Conservation (phyloP, 2,797 vertebrate genomes). For the Enteromius anoplus region DNA sequence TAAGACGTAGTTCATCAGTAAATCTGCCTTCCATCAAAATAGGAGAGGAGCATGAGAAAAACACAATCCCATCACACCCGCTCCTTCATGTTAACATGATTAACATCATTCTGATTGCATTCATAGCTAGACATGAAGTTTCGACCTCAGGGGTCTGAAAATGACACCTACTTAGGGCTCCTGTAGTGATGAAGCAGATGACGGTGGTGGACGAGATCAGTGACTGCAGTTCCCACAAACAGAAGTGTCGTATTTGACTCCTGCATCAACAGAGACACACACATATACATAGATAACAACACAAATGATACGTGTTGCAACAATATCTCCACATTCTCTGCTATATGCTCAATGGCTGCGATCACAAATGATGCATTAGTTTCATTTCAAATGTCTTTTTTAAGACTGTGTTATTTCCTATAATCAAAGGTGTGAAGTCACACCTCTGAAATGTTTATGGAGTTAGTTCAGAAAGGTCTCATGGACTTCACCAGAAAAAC, state of each 20-base stretch:
- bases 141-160: constrained; percentile 18
- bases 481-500: constrained; percentile 35
- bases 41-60: background rate
- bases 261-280: constrained; percentile 60
- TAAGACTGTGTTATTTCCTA: constrained; percentile 2
- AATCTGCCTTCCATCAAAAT: background rate
- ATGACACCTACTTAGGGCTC: constrained; percentile 20
- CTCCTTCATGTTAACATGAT: background rate
- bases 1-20: background rate
- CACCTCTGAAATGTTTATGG: constrained; percentile 52
- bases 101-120: constrained; percentile 24
- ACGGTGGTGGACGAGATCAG: constrained; percentile 58
- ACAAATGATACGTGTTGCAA: background rate
- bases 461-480: constrained; percentile 41
- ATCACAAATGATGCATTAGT: background rate
- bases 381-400: background rate
- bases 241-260: constrained; percentile 74
- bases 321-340: background rate
- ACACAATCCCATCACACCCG: background rate
- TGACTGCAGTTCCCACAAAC: constrained; percentile 74
- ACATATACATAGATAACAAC: background rate
- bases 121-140: constrained; percentile 33
- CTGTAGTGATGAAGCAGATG: constrained; percentile 41
- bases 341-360: background rate
- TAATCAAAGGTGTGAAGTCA: constrained; percentile 51